These are phyloP conservation scores for Alligator sinensis DNA, from an alignment of 2,113 vertebrate species.

Conservation along the genomic window DNA sequence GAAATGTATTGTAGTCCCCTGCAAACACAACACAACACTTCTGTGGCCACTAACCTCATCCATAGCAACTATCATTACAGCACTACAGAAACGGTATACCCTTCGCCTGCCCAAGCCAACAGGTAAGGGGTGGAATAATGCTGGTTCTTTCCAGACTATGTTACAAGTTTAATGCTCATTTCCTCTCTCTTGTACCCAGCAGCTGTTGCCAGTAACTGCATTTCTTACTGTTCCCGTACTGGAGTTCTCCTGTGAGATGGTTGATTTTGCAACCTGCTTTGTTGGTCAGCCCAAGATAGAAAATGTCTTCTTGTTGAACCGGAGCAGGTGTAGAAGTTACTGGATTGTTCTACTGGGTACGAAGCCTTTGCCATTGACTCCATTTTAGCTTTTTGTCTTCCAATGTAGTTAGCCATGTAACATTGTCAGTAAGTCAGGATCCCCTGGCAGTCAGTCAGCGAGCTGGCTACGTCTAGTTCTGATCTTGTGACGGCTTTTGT, in stretches of 20 bases:
- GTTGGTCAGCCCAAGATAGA: conserved; percentile 76
- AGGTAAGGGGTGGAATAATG: not conserved
- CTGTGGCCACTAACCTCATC: not conserved
- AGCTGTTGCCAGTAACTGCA: conserved; percentile 86
- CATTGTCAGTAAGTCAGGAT: not conserved
- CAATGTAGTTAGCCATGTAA: not conserved
- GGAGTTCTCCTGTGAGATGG: conserved; percentile 77
- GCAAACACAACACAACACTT: not conserved
- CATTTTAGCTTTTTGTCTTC: not conserved
- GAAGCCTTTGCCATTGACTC: not conserved
- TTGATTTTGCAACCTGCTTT: conserved; percentile 88
- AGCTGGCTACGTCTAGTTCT: rapidly evolving
- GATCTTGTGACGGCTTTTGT: rapidly evolving
- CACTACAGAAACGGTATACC: not conserved
- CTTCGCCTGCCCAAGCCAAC: not conserved
- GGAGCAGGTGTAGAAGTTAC: conserved; percentile 80
- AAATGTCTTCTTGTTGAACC: conserved; percentile 81
- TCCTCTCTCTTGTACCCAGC: not conserved
- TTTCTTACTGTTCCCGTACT: conserved; percentile 80
- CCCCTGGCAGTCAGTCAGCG: not conserved
- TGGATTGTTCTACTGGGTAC: conserved; percentile 86
- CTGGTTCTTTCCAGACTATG: not conserved
- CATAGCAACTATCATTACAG: not conserved
- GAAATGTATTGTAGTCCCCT: not conserved
- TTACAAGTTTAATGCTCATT: not conserved